Evolutionary conservation across 2,113 vertebrate species (phyloP).

Genomic region (Poeciliopsis occidentalis): DNA sequence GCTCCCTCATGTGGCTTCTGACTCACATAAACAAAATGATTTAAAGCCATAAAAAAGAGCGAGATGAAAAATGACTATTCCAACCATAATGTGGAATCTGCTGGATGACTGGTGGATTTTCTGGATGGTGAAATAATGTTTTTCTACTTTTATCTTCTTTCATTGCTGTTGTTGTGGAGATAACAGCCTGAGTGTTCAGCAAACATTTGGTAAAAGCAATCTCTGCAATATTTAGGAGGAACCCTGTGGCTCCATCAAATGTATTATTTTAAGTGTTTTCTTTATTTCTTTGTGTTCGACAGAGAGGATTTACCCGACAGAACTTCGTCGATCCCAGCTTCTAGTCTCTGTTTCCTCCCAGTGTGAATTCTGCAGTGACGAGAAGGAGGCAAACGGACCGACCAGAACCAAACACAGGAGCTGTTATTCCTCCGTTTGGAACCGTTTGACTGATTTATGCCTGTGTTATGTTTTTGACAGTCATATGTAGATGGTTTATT

Average conservation of each 20-base stretch:
- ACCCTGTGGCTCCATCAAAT: background rate
- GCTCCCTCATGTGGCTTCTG: background rate
- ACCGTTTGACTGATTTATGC: background rate
- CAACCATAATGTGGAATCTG: too few species aligned
- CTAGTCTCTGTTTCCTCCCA: slow-evolving; percentile 23
- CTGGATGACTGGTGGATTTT: too few species aligned
- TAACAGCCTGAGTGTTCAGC: too few species aligned
- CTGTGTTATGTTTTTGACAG: background rate
- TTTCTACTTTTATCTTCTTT: too few species aligned
- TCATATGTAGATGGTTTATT: too few species aligned
- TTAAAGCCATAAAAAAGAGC: too few species aligned
- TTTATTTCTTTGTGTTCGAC: slow-evolving; percentile 40
- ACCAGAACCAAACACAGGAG: background rate
- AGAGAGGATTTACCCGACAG: slow-evolving; percentile 79
- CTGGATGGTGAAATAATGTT: too few species aligned
- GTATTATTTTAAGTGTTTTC: background rate
- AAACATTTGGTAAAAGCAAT: background rate
- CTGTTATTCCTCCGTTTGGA: background rate
- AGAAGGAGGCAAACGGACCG: background rate
- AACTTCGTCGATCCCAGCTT: slow-evolving; percentile 72
- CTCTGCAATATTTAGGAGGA: background rate
- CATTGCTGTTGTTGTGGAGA: too few species aligned
- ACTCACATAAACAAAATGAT: background rate
- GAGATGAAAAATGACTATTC: too few species aligned
- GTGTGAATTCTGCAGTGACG: background rate